A percentile compares a stretch with the other conserved stretches of the same genome.
phyloP scores from a whole-genome alignment of 2,888 invertebrate species.

The Ectemnius lituratus region DNA sequence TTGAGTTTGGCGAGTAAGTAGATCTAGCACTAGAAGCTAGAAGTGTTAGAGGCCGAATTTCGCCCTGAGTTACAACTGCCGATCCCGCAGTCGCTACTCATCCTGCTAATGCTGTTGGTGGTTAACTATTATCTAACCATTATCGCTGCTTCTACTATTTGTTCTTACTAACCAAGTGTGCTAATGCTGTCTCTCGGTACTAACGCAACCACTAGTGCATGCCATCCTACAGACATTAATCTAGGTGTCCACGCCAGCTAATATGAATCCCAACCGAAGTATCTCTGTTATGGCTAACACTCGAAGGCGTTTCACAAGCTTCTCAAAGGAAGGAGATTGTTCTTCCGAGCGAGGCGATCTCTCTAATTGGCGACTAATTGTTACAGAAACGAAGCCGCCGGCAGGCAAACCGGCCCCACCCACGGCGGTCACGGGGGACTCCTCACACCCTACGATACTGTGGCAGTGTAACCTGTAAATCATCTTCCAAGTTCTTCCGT shows the following conservation, averaged over 20 bases:
- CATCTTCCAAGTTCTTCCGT: constrained; percentile 67
- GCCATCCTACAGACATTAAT: constrained; percentile 7
- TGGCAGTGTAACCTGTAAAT: constrained; percentile 98
- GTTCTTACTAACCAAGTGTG: constrained; percentile 23
- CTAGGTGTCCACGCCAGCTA: not conserved
- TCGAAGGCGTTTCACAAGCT: constrained; percentile 16
- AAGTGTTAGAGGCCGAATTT: constrained; percentile 19
- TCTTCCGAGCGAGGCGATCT: not conserved
- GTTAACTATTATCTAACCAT: constrained; percentile 37
- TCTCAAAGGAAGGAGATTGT: not conserved
- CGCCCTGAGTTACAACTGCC: constrained; percentile 36
- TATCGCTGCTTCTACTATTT: constrained; percentile 13
- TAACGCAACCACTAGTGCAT: constrained; percentile 45
- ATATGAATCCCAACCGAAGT: constrained; percentile 5
- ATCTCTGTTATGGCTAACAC: constrained; percentile 38
- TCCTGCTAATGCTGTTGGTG: constrained; percentile 45
- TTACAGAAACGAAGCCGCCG: constrained; percentile 94
- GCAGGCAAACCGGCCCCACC: constrained; percentile 81
- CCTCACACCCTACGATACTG: constrained; percentile 98
- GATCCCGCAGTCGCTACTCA: constrained; percentile 36
- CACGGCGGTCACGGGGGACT: constrained; percentile 83
- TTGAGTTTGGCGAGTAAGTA: too few relatives aligned
- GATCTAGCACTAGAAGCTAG: constrained; percentile 15
- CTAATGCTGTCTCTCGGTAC: constrained; percentile 35
- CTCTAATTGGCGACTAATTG: constrained; percentile 42